Evolutionary conservation across 2,888 invertebrate genomes (phyloP).

Genomic region (Polymixis lichenea): DNA sequence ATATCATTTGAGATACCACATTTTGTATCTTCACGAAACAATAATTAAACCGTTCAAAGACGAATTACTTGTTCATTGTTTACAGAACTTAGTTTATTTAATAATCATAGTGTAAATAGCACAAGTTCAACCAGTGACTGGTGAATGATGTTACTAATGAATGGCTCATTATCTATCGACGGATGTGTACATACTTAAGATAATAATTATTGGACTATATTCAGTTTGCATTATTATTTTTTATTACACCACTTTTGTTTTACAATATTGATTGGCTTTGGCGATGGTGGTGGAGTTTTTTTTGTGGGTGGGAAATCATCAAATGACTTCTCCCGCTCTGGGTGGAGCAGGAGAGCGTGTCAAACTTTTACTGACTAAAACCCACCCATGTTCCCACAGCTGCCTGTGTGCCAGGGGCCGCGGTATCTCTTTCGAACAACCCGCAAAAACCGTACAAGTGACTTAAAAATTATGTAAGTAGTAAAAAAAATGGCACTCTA

Average conservation of each 20-base stretch:
- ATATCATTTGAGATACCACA: too few relatives aligned
- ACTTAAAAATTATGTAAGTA: too few relatives aligned
- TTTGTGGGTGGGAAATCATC: too few relatives aligned
- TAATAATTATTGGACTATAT: background rate
- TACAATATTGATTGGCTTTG: background rate
- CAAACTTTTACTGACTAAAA: too few relatives aligned
- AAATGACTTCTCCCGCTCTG: too few relatives aligned
- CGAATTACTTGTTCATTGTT: background rate
- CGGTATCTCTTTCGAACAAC: too few relatives aligned
- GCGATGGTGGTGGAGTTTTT: background rate
- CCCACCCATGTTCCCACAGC: too few relatives aligned
- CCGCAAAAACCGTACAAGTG: too few relatives aligned
- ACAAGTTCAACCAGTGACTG: background rate
- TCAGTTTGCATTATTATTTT: background rate
- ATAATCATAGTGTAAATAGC: conserved; percentile 1
- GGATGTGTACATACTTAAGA: conserved; percentile 2
- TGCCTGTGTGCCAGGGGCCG: too few relatives aligned
- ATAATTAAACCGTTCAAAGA: background rate
- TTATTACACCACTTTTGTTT: background rate
- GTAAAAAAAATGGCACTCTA: too few relatives aligned
- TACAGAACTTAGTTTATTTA: background rate
- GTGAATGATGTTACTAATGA: conserved; percentile 6
- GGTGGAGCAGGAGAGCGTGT: too few relatives aligned
- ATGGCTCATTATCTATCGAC: background rate
- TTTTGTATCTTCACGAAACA: too few relatives aligned